Evolutionary conservation across 2,888 invertebrate genomes (phyloP).

Genomic region (Cheilosia variabilis): DNA sequence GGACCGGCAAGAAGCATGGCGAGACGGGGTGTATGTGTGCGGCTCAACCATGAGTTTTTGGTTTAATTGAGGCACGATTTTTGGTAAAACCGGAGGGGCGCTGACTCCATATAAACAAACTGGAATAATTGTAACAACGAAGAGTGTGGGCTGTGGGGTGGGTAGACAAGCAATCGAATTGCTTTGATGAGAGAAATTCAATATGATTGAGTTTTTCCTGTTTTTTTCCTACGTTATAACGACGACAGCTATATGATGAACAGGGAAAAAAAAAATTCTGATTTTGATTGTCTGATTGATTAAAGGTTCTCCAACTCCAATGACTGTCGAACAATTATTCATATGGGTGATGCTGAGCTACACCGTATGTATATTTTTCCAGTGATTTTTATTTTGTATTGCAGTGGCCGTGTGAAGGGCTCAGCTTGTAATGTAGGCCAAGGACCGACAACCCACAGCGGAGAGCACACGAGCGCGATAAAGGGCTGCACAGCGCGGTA

Average conservation of each 20-base stretch:
- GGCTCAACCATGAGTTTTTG: conserved; percentile 58
- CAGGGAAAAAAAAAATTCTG: conserved; percentile 6
- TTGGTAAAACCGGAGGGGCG: conserved; percentile 51
- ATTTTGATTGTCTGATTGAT: conserved; percentile 70
- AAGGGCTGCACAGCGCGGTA: conserved; percentile 13
- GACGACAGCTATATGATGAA: neutral
- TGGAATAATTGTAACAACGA: conserved; percentile 54
- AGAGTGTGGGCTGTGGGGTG: conserved; percentile 15
- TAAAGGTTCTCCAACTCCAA: conserved; percentile 36
- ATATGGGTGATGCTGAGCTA: conserved; percentile 34
- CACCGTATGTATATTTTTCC: neutral
- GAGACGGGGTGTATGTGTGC: neutral
- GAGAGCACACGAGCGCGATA: neutral
- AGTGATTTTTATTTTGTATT: conserved; percentile 21
- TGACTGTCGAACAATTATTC: conserved; percentile 50
- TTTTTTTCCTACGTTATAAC: conserved; percentile 5
- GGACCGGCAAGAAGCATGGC: conserved; percentile 13
- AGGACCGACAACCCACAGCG: conserved; percentile 4
- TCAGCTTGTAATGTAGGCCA: conserved; percentile 35
- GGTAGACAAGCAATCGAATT: conserved; percentile 57
- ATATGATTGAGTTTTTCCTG: conserved; percentile 64
- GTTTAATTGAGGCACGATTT: conserved; percentile 74
- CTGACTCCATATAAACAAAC: conserved; percentile 53
- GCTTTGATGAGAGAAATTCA: conserved; percentile 69
- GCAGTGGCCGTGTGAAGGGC: conserved; percentile 18